Evolutionary conservation across 2,888 invertebrate species (phyloP).

Genomic region (Orchesella flavescens): DNA sequence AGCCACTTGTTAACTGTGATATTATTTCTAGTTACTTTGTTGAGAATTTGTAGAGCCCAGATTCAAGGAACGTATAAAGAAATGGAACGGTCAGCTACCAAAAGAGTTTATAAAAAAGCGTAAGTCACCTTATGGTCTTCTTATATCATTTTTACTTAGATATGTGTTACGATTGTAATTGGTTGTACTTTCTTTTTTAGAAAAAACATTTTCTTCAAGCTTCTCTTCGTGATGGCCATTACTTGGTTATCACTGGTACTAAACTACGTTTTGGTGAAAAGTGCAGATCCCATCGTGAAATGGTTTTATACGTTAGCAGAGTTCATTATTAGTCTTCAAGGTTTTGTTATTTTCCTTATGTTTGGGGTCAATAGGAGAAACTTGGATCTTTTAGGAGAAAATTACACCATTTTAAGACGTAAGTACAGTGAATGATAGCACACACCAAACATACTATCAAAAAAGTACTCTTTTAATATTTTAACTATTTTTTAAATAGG

Average conservation of each 20-base stretch:
- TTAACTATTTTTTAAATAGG: constrained; percentile 20
- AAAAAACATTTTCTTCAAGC: constrained; percentile 64
- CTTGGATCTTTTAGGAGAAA: constrained; percentile 63
- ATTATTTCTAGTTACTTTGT: constrained; percentile 60
- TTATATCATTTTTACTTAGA: background rate
- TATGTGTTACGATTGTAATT: too few species aligned
- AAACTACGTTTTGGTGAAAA: constrained; percentile 54
- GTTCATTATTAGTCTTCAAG: constrained; percentile 64
- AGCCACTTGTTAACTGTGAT: constrained; percentile 61
- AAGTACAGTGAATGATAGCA: constrained; percentile 3
- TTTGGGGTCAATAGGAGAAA: constrained; percentile 64
- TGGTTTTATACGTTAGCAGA: constrained; percentile 66
- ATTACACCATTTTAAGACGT: constrained; percentile 64
- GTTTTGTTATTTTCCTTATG: constrained; percentile 66
- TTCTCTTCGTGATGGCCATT: constrained; percentile 65
- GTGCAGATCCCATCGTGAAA: constrained; percentile 53
- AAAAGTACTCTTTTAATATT: background rate
- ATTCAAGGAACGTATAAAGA: constrained; percentile 59
- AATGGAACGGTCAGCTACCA: constrained; percentile 53
- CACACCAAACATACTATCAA: background rate
- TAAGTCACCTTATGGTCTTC: constrained; percentile 7
- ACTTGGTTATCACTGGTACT: constrained; percentile 63
- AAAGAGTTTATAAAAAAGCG: constrained; percentile 64
- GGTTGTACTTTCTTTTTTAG: too few species aligned
- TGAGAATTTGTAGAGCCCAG: constrained; percentile 56